Evolutionary conservation across 2,888 invertebrate species (phyloP), one percentile per base, ranked within the genome.

Genomic region (Buathra laborator): DNA sequence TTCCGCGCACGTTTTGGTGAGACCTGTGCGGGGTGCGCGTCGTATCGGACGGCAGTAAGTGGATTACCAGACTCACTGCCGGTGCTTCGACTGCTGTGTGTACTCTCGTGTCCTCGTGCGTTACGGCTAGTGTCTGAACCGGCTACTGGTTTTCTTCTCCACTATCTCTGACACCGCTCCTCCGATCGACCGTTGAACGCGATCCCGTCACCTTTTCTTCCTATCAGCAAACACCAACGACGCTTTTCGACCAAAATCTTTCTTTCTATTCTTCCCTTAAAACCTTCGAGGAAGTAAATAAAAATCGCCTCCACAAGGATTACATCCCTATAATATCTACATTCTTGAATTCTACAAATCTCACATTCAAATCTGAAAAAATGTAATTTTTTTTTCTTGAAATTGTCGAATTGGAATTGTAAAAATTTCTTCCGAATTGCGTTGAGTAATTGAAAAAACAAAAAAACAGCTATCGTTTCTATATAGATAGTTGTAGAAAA

Each of bases 41-140:
- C 81, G 83, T 75, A 71, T 85, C 79, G 84, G 79, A 83, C 82
- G 83, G 83, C 88, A 79, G 88, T 90, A 90, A 90, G 90, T 90
- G 90, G 90, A 90, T 90, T 90, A 90, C 89, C 87, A 85, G 87
- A 72, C 29, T 71, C 62, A 70, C 9, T 64, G 62, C 48, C 72
- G 24, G 10, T 44, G 43, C 19, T 59, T 46, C 64, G 48, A 62
- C 62, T 37, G 29, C 32, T 53, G 29, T 71, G 48, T 77, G 56
- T 77, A 59, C 43, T 43, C 70, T 70, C 70, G 62, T 48, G 51
- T 71, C 51, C 43, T 66, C 64, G 79, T 79, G 79, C 71, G 48
- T 79, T 71, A 43, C 48, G 71, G 53, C 43, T 62, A 12, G 24
- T 44, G 43, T 70, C 19, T 9, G 12, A 14, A 19, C 51, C 75